phyloP scores from a whole-genome alignment of 2,888 invertebrate genomes.

The Athalia rosae region DNA sequence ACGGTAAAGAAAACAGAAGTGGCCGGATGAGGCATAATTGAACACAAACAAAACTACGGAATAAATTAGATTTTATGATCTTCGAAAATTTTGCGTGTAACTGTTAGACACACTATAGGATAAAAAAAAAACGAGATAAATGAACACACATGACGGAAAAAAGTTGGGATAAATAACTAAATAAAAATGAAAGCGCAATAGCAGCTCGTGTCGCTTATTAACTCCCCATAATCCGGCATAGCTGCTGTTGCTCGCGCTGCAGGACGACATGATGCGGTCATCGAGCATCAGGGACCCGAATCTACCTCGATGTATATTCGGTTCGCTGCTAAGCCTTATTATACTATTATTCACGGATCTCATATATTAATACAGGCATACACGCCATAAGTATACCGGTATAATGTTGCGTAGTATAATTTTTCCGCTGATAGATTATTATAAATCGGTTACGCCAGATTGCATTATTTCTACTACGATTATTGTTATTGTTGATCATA shows the following conservation, averaged over 20 bases:
- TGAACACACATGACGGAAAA: background rate
- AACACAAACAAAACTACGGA: no score
- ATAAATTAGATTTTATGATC: no score
- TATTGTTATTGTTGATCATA: no score
- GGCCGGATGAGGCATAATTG: no score
- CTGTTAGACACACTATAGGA: conserved; percentile 20
- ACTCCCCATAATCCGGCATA: conserved; percentile 49
- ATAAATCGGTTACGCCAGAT: no score
- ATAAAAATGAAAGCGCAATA: background rate
- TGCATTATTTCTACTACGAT: no score
- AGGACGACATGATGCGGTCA: conserved; percentile 36
- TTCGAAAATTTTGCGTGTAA: conserved; percentile 16
- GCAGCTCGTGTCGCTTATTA: conserved; percentile 8
- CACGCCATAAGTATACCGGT: no score
- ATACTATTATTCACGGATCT: background rate
- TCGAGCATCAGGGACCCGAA: conserved; percentile 28
- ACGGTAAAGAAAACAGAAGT: no score
- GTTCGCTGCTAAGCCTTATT: conserved; percentile 46
- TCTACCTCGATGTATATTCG: conserved; percentile 24
- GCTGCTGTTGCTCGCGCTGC: conserved; percentile 24
- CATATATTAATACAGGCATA: no score
- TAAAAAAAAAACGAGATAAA: conserved; percentile 35
- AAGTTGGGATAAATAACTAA: conserved; percentile 3
- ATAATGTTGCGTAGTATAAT: no score
- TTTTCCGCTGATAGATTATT: no score